Evolutionary conservation across 2,113 vertebrate genomes (phyloP).

Genomic region (western clawed frog (Xenopus tropicalis)): UCB_Xtro_10.0 CM004452.2:4992001-4992500

Average conservation of each 20-base stretch:
- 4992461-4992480: too few relatives aligned
- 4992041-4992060: slow-evolving; percentile 92
- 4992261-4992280: slow-evolving; percentile 54
- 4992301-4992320: slow-evolving; percentile 48
- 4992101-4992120: slow-evolving; percentile 17
- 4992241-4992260: slow-evolving; percentile 58
- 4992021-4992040: slow-evolving; percentile 99
- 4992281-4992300: slow-evolving; percentile 54
- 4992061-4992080: background rate
- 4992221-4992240: slow-evolving; percentile 58
- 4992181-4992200: slow-evolving; percentile 57
- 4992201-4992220: slow-evolving; percentile 55
- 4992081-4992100: background rate
- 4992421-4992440: too few relatives aligned
- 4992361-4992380: too few relatives aligned
- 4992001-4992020: slow-evolving; percentile 95
- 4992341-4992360: too few relatives aligned
- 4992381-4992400: too few relatives aligned
- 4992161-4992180: slow-evolving; percentile 57
- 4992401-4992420: too few relatives aligned
- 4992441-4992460: too few relatives aligned
- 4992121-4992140: slow-evolving; percentile 58
- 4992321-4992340: too few relatives aligned
- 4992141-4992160: slow-evolving; percentile 46
- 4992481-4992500: too few relatives aligned